These are phyloP conservation scores for Drosophila arawakana DNA, from an alignment of 1,140 invertebrate species.

Conservation along the genomic window DNA sequence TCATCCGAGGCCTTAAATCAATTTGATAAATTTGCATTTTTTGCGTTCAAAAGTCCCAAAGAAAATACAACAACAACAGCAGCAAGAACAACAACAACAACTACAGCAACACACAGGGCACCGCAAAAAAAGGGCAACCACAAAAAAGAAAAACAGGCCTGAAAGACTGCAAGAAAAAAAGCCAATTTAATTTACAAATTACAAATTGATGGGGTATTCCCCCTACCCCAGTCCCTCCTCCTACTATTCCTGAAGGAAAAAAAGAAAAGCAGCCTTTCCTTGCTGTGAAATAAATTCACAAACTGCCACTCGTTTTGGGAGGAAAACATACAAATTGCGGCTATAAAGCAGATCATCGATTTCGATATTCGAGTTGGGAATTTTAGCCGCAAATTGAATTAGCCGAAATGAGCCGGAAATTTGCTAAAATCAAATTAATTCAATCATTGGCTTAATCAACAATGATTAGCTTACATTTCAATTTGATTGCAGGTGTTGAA, in stretches of 20 bases:
- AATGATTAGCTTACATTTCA: conserved; percentile 6
- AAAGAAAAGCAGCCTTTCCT: neutral
- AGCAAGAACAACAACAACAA: neutral
- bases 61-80: conserved; percentile 19
- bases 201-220: conserved; percentile 68
- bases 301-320: neutral
- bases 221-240: neutral
- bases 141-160: conserved; percentile 41
- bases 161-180: conserved; percentile 29
- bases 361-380: neutral
- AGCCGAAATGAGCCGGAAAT: conserved; percentile 17
- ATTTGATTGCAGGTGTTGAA: neutral
- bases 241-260: neutral
- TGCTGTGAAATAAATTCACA: conserved; percentile 11
- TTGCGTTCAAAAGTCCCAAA: conserved; percentile 34
- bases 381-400: conserved; percentile 8
- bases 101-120: conserved; percentile 1
- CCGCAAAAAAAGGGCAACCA: conserved; percentile 16
- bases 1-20: conserved; percentile 67
- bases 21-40: conserved; percentile 79
- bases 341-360: conserved; percentile 39
- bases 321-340: conserved; percentile 36
- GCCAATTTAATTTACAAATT: conserved; percentile 80
- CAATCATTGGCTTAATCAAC: conserved; percentile 7
- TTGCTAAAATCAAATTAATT: conserved; percentile 18